phyloP scores from a whole-genome alignment of 2,113 vertebrate genomes.

The Dicaeum eximium region DNA sequence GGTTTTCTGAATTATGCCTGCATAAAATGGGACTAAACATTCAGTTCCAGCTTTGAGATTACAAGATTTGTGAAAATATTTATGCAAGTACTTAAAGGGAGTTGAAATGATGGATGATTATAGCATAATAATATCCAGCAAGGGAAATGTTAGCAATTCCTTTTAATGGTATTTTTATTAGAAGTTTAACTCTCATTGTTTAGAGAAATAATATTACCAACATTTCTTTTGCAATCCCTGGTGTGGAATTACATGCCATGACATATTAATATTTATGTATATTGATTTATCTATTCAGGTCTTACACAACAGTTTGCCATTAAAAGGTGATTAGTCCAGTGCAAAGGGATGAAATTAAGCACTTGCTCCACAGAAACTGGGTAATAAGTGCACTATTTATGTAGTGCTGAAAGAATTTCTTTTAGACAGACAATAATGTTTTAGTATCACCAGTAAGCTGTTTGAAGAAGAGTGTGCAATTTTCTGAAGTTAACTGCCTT shows the following conservation, averaged over 20 bases:
- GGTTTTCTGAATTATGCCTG: constrained; percentile 3
- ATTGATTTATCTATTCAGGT: not conserved
- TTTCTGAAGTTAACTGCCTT: not conserved
- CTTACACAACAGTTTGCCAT: not conserved
- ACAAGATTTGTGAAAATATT: not conserved
- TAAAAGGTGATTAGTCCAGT: not conserved
- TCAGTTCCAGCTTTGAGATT: not conserved
- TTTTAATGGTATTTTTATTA: not conserved
- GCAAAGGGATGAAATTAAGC: not conserved
- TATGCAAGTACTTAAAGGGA: not conserved
- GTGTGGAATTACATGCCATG: not conserved
- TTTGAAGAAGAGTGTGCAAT: not conserved
- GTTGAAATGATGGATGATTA: not conserved
- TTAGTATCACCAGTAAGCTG: not conserved
- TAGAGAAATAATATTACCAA: not conserved
- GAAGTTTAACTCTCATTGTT: not conserved
- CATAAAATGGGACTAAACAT: not conserved
- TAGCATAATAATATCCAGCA: not conserved
- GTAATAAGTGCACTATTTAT: not conserved
- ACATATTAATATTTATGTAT: not conserved
- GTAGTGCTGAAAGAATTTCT: not conserved
- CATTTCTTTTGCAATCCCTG: not conserved
- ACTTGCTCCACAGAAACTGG: not conserved
- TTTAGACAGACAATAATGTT: not conserved
- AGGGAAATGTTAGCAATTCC: not conserved